These are phyloP conservation scores for Spea hammondii DNA, from an alignment of 2,797 vertebrate species.

Conservation along the genomic window DNA sequence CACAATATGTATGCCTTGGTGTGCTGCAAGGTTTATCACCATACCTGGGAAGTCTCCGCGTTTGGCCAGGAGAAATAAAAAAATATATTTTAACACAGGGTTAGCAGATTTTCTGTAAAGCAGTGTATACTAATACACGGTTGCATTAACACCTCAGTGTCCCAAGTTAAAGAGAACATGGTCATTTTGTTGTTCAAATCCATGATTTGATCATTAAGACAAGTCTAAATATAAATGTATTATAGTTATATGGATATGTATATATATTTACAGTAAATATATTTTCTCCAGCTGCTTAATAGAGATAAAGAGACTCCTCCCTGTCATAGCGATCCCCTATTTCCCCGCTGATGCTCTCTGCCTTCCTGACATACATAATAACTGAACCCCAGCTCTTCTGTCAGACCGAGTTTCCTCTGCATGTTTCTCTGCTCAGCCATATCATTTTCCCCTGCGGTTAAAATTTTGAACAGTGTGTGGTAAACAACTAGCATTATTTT, in stretches of 20 bases:
- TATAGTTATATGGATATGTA: background rate
- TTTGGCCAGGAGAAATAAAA: too few relatives aligned
- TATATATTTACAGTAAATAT: background rate
- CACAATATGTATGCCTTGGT: too few relatives aligned
- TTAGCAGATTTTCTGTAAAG: too few relatives aligned
- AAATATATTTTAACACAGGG: too few relatives aligned
- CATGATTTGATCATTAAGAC: background rate
- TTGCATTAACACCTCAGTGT: too few relatives aligned
- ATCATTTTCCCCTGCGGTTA: conserved; percentile 61
- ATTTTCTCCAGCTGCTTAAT: conserved; percentile 25
- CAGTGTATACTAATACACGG: too few relatives aligned
- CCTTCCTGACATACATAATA: conserved; percentile 41
- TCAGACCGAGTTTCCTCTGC: conserved; percentile 45
- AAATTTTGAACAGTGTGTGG: conserved; percentile 56
- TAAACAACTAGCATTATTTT: conserved; percentile 58
- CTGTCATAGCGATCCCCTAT: conserved; percentile 36
- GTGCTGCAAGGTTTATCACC: too few relatives aligned
- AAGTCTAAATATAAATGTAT: background rate
- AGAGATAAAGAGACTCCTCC: conserved; percentile 34
- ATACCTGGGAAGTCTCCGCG: too few relatives aligned
- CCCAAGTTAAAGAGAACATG: too few relatives aligned
- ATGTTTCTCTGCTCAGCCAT: conserved; percentile 61
- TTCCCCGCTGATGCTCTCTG: conserved; percentile 31
- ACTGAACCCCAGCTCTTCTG: conserved; percentile 51
- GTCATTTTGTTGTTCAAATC: background rate